Conservation (phyloP, 2,113 vertebrate species). For the Callipepla squamata region DNA sequence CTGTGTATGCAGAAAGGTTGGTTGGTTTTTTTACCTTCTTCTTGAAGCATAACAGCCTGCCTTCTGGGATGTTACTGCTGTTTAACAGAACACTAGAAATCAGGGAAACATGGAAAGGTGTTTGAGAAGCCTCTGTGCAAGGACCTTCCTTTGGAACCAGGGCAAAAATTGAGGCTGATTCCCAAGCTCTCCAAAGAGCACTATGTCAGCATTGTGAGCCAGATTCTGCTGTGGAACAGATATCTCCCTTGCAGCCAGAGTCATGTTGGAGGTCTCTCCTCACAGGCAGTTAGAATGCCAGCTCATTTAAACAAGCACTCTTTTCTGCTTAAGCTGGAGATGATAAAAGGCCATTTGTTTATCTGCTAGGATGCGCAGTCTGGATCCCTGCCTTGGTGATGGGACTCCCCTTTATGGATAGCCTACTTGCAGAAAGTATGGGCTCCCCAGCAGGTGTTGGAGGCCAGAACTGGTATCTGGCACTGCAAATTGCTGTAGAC, state of each 20-base stretch:
- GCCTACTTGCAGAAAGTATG: neutral
- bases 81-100: neutral
- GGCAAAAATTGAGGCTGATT: neutral
- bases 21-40: neutral
- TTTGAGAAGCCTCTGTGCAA: neutral
- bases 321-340: neutral
- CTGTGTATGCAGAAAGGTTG: neutral
- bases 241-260: neutral
- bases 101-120: neutral
- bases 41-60: neutral
- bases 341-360: neutral
- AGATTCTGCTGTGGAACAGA: neutral
- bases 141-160: neutral
- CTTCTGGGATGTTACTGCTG: neutral
- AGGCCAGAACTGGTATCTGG: neutral
- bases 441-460: neutral
- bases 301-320: neutral
- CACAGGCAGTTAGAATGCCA: neutral
- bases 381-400: neutral
- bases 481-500: slow-evolving; percentile 9
- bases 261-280: neutral
- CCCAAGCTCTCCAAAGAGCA: neutral
- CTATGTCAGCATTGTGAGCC: neutral
- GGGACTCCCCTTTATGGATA: neutral
- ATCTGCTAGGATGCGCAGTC: neutral